phyloP scores from a whole-genome alignment of 2,888 invertebrate genomes.

The Drosophila emarginata region DNA sequence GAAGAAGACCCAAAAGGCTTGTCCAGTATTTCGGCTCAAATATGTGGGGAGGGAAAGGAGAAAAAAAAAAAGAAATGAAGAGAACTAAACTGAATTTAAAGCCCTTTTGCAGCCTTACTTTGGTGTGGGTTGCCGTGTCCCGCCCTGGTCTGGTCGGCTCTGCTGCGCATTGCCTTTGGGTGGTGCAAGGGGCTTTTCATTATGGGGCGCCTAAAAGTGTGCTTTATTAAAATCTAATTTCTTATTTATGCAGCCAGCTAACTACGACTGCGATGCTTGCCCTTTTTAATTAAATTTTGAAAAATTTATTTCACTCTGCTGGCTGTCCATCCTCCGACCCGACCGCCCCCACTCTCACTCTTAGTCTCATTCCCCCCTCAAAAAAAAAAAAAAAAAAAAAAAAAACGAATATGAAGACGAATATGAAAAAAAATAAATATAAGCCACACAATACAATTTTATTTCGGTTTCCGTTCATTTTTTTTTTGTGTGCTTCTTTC shows the following conservation, averaged over 20 bases:
- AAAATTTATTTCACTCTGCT: slow-evolving; percentile 54
- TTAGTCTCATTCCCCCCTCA: background rate
- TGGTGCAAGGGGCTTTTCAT: slow-evolving; percentile 25
- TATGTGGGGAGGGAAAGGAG: background rate
- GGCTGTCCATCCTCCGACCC: background rate
- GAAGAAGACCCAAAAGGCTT: slow-evolving; percentile 60
- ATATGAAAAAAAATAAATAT: slow-evolving; percentile 1
- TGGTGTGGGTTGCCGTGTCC: background rate
- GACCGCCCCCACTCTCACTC: background rate
- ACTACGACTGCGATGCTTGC: slow-evolving; percentile 12
- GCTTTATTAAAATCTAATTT: slow-evolving; percentile 75
- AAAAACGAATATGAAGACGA: background rate
- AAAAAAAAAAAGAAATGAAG: background rate
- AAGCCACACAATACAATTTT: slow-evolving; percentile 18
- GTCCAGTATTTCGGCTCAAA: slow-evolving; percentile 21
- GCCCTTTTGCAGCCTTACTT: background rate
- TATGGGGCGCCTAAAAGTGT: slow-evolving; percentile 45
- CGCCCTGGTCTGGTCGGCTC: background rate
- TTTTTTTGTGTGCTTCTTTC: slow-evolving; percentile 12
- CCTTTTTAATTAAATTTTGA: slow-evolving; percentile 70
- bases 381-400: too few relatives aligned
- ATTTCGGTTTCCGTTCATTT: slow-evolving; percentile 12
- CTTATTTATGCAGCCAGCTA: slow-evolving; percentile 62
- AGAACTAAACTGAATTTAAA: slow-evolving; percentile 17
- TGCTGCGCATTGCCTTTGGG: slow-evolving; percentile 5